Evolutionary conservation across 1,140 invertebrate species (phyloP).

Genomic region (Dinothrombium tinctorium): DNA sequence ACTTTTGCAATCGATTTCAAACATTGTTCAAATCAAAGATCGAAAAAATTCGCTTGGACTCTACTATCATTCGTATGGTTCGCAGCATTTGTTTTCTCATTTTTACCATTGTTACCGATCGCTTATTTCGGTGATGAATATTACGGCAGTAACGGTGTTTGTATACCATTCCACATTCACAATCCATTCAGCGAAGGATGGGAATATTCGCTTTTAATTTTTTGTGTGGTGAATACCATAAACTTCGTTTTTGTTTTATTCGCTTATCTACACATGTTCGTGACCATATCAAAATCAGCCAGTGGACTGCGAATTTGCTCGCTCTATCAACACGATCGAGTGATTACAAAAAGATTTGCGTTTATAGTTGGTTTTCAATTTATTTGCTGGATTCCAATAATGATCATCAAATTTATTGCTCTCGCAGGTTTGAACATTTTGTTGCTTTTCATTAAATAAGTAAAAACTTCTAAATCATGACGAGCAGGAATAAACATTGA

Average conservation of each 20-base stretch:
- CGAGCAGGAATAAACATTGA: conserved; percentile 10
- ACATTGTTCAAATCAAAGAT: not conserved
- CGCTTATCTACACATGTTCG: conserved; percentile 29
- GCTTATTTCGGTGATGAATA: conserved; percentile 13
- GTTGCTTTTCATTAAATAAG: not conserved
- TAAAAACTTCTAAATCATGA: too few relatives aligned
- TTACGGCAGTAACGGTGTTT: conserved; percentile 22
- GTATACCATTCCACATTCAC: conserved; percentile 22
- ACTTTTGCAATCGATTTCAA: too few relatives aligned
- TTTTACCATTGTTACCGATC: conserved; percentile 13
- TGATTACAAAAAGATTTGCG: conserved; percentile 41
- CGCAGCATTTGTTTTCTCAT: conserved; percentile 13
- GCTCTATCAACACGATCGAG: conserved; percentile 31
- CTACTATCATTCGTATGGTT: conserved; percentile 13
- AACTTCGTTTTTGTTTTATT: conserved; percentile 30
- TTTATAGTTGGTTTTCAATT: conserved; percentile 46
- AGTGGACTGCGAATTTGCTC: conserved; percentile 31
- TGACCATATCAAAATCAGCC: conserved; percentile 31
- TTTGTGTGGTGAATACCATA: conserved; percentile 21
- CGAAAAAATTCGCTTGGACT: conserved; percentile 17
- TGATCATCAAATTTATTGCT: conserved; percentile 16
- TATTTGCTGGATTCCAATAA: conserved; percentile 31
- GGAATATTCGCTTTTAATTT: conserved; percentile 22
- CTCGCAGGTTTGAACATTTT: conserved; percentile 7
- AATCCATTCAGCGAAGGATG: conserved; percentile 21